Evolutionary conservation across 2,888 invertebrate species (phyloP), one percentile per base, ranked within the genome.

Genomic region (Minunthozetes semirufus): DNA sequence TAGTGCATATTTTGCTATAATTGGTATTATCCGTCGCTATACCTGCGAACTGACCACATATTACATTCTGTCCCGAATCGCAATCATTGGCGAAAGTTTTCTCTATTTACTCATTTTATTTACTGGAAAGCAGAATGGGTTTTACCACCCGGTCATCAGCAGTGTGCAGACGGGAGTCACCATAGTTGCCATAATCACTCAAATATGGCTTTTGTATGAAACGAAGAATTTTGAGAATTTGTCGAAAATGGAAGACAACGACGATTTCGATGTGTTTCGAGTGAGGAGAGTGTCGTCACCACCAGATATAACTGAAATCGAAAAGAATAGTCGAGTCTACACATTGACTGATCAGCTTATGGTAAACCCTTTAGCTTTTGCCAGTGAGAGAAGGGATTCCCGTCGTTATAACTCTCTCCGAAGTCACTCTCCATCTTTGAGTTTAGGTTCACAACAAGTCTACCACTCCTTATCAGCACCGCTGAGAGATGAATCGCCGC

Each of bases 131-230:
- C 42, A 70, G 1, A 25, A 13, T 19, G 19, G 46, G 8, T 13
- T 1, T 1, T 8, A 38, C 3, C 38, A 66, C 19, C 38, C 63
- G n/a, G 25, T 70, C 48, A 17, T 46, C 25, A 70, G 25, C 27
- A 25, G 46, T 1, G 42, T 70, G 3, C 70, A 46, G 3, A 70
- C 48, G 15, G 70, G 46, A 2, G 48, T 70, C 8, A 46, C 70
- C 15, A 70, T 70, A 17, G 4, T 48, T 3, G 1, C 48, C 0
- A 27, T 70, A 19, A 17, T 70, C 17, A 27, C 48, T 38, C 70
- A 70, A 9, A 70, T 70, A 27, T 70, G 70, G 70, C 70, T 70
- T 19, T 25, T 70, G 8, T 70, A 70, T 15, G 70, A 70, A 46
- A 70, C 70, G 1, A 19, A 15, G 19, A 46, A 46, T 19, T 70